phyloP scores from a whole-genome alignment of 2,888 invertebrate genomes.

The Gibbula magus region DNA sequence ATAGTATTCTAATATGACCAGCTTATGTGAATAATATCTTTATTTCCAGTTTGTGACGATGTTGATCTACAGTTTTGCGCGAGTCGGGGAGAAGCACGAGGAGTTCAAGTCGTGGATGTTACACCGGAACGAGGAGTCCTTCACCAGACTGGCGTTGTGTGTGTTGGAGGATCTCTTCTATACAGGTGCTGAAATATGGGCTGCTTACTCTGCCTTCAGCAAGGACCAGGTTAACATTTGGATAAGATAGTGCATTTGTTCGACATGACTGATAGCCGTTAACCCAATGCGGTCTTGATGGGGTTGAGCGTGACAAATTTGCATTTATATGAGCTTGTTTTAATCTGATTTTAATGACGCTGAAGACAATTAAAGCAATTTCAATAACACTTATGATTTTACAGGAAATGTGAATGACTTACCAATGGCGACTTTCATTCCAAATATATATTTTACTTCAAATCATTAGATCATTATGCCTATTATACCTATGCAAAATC shows the following conservation, averaged over 20 bases:
- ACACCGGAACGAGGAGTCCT: conserved; percentile 35
- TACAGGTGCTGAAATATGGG: conserved; percentile 29
- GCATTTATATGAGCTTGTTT: too few relatives aligned
- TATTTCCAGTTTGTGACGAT: conserved; percentile 42
- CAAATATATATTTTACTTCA: too few relatives aligned
- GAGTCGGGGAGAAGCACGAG: conserved; percentile 33
- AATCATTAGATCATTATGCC: too few relatives aligned
- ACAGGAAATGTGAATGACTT: too few relatives aligned
- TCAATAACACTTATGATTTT: too few relatives aligned
- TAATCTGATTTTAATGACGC: too few relatives aligned
- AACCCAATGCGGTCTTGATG: neutral
- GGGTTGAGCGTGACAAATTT: neutral
- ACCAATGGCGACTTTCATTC: too few relatives aligned
- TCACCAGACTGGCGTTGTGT: conserved; percentile 39
- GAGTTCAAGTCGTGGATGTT: conserved; percentile 55
- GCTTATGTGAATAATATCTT: neutral
- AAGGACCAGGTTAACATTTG: too few relatives aligned
- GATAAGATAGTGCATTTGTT: too few relatives aligned
- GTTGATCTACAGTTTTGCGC: conserved; percentile 41
- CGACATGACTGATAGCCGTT: neutral
- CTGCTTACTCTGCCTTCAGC: too few relatives aligned
- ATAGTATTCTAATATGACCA: neutral
- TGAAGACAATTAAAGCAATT: too few relatives aligned
- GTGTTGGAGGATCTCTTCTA: conserved; percentile 43
- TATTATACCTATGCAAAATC: too few relatives aligned